Evolutionary conservation across 2,113 vertebrate species (phyloP).

Genomic region (Crotalus helleri): DNA sequence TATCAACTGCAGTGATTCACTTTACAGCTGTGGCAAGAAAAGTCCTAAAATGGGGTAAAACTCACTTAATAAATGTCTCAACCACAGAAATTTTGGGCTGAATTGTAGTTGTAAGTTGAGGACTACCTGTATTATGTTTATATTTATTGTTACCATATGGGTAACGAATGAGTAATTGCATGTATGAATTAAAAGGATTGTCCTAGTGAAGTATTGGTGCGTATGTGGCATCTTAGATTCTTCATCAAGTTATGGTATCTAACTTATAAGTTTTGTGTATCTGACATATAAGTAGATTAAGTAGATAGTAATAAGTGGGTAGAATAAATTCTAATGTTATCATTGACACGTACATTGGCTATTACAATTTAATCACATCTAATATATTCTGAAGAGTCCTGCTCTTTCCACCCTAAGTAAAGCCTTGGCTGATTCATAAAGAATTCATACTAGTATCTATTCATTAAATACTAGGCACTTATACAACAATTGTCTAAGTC

Average conservation of each 20-base stretch:
- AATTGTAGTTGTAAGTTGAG: no score
- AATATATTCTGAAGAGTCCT: neutral
- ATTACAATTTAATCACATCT: neutral
- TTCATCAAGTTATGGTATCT: neutral
- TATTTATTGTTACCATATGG: neutral
- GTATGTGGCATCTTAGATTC: neutral
- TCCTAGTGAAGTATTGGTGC: neutral
- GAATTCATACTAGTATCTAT: neutral
- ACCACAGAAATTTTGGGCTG: no score
- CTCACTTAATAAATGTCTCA: no score
- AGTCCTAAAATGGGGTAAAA: no score
- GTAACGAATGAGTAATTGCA: neutral
- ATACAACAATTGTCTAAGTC: neutral
- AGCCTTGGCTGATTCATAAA: neutral
- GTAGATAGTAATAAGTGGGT: neutral
- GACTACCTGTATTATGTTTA: no score
- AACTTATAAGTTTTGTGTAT: neutral
- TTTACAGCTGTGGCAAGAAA: no score
- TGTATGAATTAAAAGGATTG: neutral
- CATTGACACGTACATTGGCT: neutral
- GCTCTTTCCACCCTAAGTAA: neutral
- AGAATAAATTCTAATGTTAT: neutral
- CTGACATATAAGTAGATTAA: neutral
- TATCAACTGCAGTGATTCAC: no score
- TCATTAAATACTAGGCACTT: neutral